A percentile compares a stretch with the other conserved stretches of the same genome.
phyloP scores from a whole-genome alignment of 2,797 vertebrate species.

The Diglossa cyanea region DNA sequence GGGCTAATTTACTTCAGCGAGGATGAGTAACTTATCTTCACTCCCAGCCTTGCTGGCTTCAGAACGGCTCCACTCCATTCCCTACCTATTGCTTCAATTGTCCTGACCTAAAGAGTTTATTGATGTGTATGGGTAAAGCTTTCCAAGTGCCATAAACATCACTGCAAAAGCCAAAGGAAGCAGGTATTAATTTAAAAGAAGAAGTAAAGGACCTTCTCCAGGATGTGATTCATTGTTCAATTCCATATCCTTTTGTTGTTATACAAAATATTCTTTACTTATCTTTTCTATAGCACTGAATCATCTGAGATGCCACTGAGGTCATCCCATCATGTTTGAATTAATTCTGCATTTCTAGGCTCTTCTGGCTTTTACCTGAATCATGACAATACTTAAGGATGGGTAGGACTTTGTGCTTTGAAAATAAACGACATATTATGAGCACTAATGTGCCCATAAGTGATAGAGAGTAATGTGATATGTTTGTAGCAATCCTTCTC shows the following conservation, averaged over 20 bases:
- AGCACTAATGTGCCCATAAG: background rate
- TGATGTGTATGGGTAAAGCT: background rate
- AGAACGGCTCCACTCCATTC: background rate
- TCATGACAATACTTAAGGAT: background rate
- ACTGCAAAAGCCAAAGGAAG: background rate
- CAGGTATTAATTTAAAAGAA: background rate
- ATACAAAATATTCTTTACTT: background rate
- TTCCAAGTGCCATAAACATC: background rate
- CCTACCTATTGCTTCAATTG: background rate
- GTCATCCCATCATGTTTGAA: background rate
- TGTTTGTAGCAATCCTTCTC: conserved; percentile 12
- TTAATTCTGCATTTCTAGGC: background rate
- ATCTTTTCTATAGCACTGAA: background rate
- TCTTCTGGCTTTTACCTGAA: conserved; percentile 4
- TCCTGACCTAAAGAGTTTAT: background rate
- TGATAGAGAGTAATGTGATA: background rate
- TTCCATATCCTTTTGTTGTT: background rate
- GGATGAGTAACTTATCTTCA: background rate
- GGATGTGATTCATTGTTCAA: conserved; percentile 3
- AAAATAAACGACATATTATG: background rate
- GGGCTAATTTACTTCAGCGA: background rate
- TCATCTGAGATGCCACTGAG: background rate
- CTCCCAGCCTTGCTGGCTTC: background rate
- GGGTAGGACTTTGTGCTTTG: background rate
- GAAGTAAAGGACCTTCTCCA: background rate